phyloP scores from a whole-genome alignment of 2,888 invertebrate species.

The Aspidiotus destructor region DNA sequence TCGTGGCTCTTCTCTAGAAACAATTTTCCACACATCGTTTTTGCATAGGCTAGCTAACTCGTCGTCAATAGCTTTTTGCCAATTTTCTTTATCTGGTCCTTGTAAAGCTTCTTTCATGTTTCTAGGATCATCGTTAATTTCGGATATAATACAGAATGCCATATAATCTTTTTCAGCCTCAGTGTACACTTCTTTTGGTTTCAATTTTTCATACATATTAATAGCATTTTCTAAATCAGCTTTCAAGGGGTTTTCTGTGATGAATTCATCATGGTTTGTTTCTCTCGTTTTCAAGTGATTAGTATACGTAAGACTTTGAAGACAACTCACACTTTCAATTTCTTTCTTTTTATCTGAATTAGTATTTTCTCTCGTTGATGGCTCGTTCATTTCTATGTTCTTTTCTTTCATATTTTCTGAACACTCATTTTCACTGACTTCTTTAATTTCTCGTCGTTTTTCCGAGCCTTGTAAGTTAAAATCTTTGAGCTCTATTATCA shows the following conservation, averaged over 20 bases:
- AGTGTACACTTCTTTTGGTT: not conserved
- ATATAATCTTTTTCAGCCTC: not conserved
- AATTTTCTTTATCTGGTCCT: not conserved
- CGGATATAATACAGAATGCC: not conserved
- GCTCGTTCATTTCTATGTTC: too few species aligned
- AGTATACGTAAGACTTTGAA: not conserved
- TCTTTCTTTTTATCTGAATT: not conserved
- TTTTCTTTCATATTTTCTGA: not conserved
- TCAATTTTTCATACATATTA: not conserved
- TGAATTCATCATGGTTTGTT: not conserved
- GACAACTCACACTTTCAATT: not conserved
- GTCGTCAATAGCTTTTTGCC: constrained; percentile 2
- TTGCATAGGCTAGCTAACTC: not conserved
- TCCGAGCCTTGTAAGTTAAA: not conserved
- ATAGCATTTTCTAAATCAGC: not conserved
- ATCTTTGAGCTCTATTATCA: too few species aligned
- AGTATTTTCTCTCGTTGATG: too few species aligned
- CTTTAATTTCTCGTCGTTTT: not conserved
- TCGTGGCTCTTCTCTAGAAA: not conserved
- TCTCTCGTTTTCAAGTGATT: not conserved
- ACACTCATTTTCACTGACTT: not conserved
- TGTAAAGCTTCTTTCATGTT: not conserved
- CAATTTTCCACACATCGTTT: not conserved
- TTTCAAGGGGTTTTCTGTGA: too few species aligned
- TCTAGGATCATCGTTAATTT: constrained; percentile 2